Percentiles rank a stretch among this genome's conserved stretches.
Conservation (phyloP, 2,113 vertebrate genomes). For the Catharus bicknelli region DNA sequence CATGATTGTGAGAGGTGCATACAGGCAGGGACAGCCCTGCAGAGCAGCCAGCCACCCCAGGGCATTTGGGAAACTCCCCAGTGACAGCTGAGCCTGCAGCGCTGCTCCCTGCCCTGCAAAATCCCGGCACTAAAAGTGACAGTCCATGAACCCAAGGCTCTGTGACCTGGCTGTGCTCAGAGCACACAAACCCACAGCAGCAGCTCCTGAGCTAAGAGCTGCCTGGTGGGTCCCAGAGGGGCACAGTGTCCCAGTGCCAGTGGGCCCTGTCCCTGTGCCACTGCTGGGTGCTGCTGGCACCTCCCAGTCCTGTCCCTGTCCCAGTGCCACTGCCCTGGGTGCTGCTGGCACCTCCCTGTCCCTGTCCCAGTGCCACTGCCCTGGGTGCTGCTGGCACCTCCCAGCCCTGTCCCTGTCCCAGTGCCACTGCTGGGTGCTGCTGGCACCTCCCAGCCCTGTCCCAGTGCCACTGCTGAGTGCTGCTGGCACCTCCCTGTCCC, state of each 20-base stretch:
- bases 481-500: too few species aligned
- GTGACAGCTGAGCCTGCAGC: not conserved
- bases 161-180: rapidly evolving
- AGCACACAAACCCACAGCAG: not conserved
- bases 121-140: not conserved
- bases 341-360: not conserved
- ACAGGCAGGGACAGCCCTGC: rapidly evolving
- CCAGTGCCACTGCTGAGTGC: too few species aligned
- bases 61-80: not conserved
- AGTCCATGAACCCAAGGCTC: rapidly evolving
- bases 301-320: too few species aligned
- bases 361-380: too few species aligned
- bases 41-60: not conserved
- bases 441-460: too few species aligned
- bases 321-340: not conserved
- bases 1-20: rapidly evolving
- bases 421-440: too few species aligned
- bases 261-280: not conserved
- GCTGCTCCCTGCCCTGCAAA: rapidly evolving
- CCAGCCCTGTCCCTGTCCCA: too few species aligned
- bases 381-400: too few species aligned
- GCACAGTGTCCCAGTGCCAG: rapidly evolving
- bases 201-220: rapidly evolving
- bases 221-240: rapidly evolving
- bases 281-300: too few species aligned